Conservation (phyloP, 2,113 vertebrate genomes). For the Corythaeola cristata region DNA sequence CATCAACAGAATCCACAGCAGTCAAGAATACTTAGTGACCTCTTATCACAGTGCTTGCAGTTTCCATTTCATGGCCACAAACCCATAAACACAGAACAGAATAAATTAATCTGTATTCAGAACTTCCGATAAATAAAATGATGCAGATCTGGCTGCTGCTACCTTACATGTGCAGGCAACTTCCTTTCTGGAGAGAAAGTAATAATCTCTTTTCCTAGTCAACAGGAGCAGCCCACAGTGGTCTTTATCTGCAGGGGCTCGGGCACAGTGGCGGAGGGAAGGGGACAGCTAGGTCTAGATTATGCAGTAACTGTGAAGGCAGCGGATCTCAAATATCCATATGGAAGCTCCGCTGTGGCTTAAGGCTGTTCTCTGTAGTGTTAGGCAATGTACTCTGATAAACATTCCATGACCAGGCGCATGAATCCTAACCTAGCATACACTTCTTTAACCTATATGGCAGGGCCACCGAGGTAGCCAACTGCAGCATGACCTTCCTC, state of each 20-base stretch:
- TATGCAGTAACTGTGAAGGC: not conserved
- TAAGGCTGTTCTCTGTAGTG: not conserved
- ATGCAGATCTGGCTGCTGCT: not conserved
- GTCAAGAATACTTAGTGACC: not conserved
- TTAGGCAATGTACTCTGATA: not conserved
- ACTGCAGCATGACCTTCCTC: not conserved
- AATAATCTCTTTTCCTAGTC: not conserved
- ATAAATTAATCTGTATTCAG: not conserved
- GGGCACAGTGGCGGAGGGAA: not conserved
- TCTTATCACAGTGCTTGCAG: not conserved
- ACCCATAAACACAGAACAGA: not conserved
- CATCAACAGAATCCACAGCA: not conserved
- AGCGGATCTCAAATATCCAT: not conserved
- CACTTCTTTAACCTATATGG: not conserved
- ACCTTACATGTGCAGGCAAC: not conserved
- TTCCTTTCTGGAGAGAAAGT: not conserved
- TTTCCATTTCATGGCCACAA: not conserved
- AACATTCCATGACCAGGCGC: not conserved
- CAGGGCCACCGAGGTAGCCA: not conserved
- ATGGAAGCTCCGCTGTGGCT: not conserved
- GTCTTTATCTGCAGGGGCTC: not conserved
- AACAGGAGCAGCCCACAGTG: not conserved
- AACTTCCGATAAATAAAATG: not conserved
- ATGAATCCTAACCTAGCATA: not conserved
- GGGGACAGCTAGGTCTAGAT: not conserved